These are phyloP conservation scores for Cydia fagiglandana DNA, from an alignment of 1,140 invertebrate genomes.

Conservation along the genomic window DNA sequence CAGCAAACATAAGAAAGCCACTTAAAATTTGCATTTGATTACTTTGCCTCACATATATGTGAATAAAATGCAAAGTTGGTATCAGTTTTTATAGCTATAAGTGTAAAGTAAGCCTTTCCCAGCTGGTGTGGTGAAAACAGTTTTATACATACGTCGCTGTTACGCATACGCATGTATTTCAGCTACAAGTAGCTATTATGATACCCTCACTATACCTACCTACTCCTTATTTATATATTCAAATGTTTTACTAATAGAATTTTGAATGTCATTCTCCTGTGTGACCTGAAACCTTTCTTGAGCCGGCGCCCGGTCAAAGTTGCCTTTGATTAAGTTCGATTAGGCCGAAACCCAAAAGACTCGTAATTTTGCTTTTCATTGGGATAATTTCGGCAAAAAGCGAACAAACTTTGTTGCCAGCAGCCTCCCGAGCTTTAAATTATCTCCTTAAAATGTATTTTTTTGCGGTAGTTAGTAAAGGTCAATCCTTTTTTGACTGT, in stretches of 20 bases:
- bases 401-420: not conserved
- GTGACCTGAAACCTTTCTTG: not conserved
- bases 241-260: not conserved
- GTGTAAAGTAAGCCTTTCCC: no score
- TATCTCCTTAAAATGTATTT: not conserved
- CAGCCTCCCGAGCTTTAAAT: not conserved
- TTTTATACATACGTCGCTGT: no score
- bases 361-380: constrained; percentile 19
- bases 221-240: not conserved
- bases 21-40: no score
- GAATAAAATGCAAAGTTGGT: no score
- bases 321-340: constrained; percentile 18
- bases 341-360: constrained; percentile 5
- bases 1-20: no score
- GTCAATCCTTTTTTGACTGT: not conserved
- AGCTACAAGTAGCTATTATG: not conserved
- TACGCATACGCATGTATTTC: no score
- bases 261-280: constrained; percentile 6
- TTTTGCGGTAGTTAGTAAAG: not conserved
- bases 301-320: not conserved
- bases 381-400: constrained; percentile 13
- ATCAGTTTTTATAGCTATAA: no score
- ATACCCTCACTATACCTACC: not conserved
- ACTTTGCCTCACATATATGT: no score
- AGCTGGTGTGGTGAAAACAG: no score